Evolutionary conservation across 92 coral and sea anemone species (phyloP).

Genomic region (Epizoanthus rinbou): DNA sequence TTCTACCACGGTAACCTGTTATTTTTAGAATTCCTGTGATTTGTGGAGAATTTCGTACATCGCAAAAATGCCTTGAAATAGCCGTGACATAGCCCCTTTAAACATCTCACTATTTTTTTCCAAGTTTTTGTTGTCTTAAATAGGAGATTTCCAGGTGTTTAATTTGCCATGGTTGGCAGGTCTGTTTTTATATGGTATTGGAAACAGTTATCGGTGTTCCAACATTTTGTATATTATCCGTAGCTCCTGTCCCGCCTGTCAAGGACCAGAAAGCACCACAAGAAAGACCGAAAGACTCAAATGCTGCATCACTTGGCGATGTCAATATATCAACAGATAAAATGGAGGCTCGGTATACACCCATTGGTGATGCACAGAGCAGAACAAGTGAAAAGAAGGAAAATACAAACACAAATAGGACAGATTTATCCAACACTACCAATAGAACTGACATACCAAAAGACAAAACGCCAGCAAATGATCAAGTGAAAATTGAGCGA

Average conservation of each 20-base stretch:
- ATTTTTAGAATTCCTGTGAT: no score
- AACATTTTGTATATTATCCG: background rate
- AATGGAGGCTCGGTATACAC: conserved; percentile 48
- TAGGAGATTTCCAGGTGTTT: no score
- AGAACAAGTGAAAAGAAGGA: conserved; percentile 1
- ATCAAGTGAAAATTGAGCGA: conserved; percentile 40
- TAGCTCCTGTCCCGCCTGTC: conserved; percentile 32
- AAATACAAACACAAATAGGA: background rate
- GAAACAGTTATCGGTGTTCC: no score
- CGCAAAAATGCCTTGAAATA: no score
- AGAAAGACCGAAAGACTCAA: conserved; percentile 31
- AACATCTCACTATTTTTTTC: no score
- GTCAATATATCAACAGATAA: conserved; percentile 64
- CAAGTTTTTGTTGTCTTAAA: no score
- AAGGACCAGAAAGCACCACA: conserved; percentile 32
- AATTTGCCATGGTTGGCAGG: no score
- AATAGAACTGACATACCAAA: conserved; percentile 9
- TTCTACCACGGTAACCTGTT: no score
- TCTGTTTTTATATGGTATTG: no score
- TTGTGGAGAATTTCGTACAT: no score
- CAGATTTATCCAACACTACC: conserved; percentile 20
- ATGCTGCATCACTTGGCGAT: conserved; percentile 58
- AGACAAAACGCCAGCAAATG: conserved; percentile 29
- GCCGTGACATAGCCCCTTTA: no score
- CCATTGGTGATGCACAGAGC: background rate